Evolutionary conservation across 2,797 vertebrate species (phyloP).

Genomic region (Babyrousa celebensis): DNA sequence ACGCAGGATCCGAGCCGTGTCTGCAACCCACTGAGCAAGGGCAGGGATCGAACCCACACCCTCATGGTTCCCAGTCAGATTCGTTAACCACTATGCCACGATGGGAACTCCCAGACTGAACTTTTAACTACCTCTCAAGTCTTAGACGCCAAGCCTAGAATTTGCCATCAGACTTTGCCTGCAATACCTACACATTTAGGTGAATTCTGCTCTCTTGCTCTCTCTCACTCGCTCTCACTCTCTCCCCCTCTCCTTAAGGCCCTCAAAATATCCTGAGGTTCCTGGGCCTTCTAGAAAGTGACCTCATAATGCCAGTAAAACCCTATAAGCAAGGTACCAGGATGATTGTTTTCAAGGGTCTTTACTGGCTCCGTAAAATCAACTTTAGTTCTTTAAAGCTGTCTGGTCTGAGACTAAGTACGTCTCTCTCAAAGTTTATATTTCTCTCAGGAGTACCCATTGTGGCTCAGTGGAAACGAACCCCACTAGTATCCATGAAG

Average conservation of each 20-base stretch:
- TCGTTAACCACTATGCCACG: too few species aligned
- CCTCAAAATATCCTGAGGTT: not conserved
- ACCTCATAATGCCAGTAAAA: not conserved
- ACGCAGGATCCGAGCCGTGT: too few species aligned
- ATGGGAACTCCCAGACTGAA: not conserved
- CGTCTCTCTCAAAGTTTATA: not conserved
- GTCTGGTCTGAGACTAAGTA: not conserved
- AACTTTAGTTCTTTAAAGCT: not conserved
- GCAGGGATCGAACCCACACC: too few species aligned
- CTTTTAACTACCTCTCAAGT: not conserved
- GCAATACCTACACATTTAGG: not conserved
- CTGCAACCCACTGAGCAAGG: too few species aligned
- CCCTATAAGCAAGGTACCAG: not conserved
- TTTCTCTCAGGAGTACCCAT: too few species aligned
- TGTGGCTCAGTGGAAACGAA: too few species aligned
- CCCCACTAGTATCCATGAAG: too few species aligned
- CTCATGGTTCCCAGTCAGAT: too few species aligned
- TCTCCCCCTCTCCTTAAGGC: not conserved
- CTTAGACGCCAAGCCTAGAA: not conserved
- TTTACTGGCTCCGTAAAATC: not conserved
- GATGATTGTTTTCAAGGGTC: not conserved
- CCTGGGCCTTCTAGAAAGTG: not conserved
- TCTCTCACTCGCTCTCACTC: too few species aligned
- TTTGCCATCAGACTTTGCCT: not conserved
- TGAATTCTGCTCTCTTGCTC: not conserved